These are phyloP conservation scores for Xestobium rufovillosum DNA, from an alignment of 2,888 invertebrate genomes.

Conservation along the genomic window DNA sequence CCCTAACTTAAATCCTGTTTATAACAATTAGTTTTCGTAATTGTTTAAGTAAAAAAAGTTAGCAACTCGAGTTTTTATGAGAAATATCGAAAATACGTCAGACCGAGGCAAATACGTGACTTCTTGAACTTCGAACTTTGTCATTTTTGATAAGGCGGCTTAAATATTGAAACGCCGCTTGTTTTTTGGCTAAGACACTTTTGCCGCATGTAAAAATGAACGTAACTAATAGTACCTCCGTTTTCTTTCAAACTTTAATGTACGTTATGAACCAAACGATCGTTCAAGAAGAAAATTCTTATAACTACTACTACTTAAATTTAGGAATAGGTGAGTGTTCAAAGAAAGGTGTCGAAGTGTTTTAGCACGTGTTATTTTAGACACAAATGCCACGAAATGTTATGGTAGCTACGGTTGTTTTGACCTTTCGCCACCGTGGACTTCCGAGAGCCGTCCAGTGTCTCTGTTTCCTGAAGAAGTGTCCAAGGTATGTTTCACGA, in stretches of 20 bases:
- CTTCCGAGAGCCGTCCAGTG: slow-evolving; percentile 67
- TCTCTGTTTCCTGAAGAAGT: slow-evolving; percentile 71
- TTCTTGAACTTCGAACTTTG: slow-evolving; percentile 32
- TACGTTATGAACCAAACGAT: slow-evolving; percentile 36
- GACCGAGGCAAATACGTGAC: too few species aligned
- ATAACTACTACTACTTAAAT: slow-evolving; percentile 40
- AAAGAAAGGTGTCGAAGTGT: neutral
- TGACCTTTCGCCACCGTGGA: slow-evolving; percentile 70
- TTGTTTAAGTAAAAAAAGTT: too few species aligned
- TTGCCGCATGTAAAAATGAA: too few species aligned
- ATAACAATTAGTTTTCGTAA: too few species aligned
- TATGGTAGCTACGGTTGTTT: slow-evolving; percentile 78
- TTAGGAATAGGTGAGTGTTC: slow-evolving; percentile 38
- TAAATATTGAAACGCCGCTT: too few species aligned
- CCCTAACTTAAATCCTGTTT: too few species aligned
- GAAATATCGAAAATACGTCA: too few species aligned
- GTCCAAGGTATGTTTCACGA: slow-evolving; percentile 43
- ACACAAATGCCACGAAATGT: slow-evolving; percentile 50
- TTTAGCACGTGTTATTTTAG: too few species aligned
- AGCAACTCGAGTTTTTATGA: too few species aligned
- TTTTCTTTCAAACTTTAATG: slow-evolving; percentile 35
- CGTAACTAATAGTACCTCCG: slow-evolving; percentile 29
- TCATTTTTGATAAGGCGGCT: slow-evolving; percentile 22
- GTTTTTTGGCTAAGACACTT: too few species aligned
- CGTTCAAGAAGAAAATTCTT: slow-evolving; percentile 33